These are phyloP conservation scores for Podarcis muralis DNA, from an alignment of 2,113 vertebrate species.

Conservation along the genomic window DNA sequence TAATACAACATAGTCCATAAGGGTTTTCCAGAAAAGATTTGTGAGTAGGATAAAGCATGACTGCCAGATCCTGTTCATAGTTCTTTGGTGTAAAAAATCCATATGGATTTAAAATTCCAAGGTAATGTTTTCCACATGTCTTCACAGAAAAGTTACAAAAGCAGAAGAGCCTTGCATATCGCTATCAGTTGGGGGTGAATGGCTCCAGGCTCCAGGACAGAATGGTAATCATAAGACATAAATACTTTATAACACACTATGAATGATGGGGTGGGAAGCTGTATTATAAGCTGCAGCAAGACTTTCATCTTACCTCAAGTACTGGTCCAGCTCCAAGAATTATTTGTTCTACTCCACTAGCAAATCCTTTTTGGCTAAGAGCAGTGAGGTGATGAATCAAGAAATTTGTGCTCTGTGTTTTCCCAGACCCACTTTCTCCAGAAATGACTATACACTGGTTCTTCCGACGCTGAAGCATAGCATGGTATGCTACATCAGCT, in stretches of 20 bases:
- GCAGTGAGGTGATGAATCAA: conserved; percentile 98
- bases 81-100: not conserved
- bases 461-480: conserved; percentile 92
- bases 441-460: conserved; percentile 99
- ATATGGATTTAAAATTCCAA: conserved; percentile 1
- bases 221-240: not conserved
- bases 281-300: not conserved
- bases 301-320: conserved; percentile 87
- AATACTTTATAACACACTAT: not conserved
- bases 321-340: conserved; percentile 98
- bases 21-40: not conserved
- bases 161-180: not conserved
- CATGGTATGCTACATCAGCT: conserved; percentile 95
- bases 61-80: not conserved
- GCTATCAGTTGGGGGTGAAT: not conserved
- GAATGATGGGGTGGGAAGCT: not conserved
- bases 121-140: not conserved
- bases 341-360: conserved; percentile 98
- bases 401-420: conserved; percentile 99
- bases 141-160: not conserved
- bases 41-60: not conserved
- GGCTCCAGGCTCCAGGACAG: not conserved
- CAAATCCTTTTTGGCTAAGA: conserved; percentile 98
- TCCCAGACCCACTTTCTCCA: conserved; percentile 96
- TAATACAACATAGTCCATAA: too few relatives aligned